phyloP scores from a whole-genome alignment of 2,888 invertebrate genomes.

The Steinernema scapterisci region DNA sequence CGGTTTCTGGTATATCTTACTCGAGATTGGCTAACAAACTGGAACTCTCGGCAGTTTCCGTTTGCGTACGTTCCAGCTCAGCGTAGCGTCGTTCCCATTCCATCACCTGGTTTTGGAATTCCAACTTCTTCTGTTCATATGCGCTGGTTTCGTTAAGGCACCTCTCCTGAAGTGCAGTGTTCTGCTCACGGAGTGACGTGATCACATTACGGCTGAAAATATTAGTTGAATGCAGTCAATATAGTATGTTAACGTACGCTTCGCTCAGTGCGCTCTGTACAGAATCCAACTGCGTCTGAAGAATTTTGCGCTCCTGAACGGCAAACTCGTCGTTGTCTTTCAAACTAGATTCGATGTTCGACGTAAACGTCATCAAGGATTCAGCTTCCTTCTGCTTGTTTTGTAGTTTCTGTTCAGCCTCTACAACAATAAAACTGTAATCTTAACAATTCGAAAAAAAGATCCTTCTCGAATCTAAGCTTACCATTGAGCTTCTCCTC shows the following conservation, averaged over 20 bases:
- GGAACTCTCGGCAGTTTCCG: too few species aligned
- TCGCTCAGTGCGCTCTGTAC: not conserved
- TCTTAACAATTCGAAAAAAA: too few species aligned
- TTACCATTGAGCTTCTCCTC: constrained; percentile 11
- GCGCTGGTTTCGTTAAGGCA: not conserved
- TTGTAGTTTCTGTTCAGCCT: not conserved
- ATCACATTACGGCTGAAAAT: not conserved
- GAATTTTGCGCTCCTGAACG: not conserved
- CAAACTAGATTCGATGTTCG: not conserved
- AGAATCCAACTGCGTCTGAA: not conserved
- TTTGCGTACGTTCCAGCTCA: not conserved
- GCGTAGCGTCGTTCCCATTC: not conserved
- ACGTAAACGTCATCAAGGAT: not conserved
- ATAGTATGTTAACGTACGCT: not conserved
- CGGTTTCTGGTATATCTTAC: too few species aligned
- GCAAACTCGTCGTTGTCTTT: not conserved
- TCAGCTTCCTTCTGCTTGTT: not conserved
- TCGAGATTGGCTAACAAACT: too few species aligned
- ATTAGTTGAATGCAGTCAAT: not conserved
- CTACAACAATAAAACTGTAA: too few species aligned
- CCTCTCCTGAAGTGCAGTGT: not conserved
- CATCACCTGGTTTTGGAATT: not conserved
- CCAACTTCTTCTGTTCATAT: not conserved
- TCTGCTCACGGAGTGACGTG: not conserved
- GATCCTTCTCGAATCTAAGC: too few species aligned